Evolutionary conservation across 2,888 invertebrate genomes (phyloP).

Genomic region (Apoda limacodes): DNA sequence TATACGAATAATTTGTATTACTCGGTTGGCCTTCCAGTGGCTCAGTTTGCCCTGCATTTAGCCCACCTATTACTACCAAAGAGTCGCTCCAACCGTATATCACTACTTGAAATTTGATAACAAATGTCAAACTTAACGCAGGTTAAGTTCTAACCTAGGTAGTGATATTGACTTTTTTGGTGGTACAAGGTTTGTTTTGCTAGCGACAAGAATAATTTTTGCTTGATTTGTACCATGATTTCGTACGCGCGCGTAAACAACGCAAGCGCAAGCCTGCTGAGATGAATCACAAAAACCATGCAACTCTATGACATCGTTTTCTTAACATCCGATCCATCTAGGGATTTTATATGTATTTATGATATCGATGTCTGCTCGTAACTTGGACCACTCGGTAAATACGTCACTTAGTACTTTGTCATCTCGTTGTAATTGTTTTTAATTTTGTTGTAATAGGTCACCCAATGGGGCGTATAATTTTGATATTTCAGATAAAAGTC

Average conservation of each 20-base stretch:
- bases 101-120: no score
- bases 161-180: no score
- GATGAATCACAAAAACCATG: no score
- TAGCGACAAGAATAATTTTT: constrained; percentile 11
- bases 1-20: constrained; percentile 10
- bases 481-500: constrained; percentile 8
- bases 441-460: constrained; percentile 6
- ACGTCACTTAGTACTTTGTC: constrained; percentile 8
- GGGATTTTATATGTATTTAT: no score
- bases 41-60: background rate
- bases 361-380: constrained; percentile 10
- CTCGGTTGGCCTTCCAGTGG: constrained; percentile 10
- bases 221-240: constrained; percentile 13
- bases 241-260: constrained; percentile 13
- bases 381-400: constrained; percentile 9
- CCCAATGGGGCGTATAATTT: constrained; percentile 13
- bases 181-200: no score
- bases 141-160: no score
- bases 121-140: no score
- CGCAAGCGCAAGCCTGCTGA: background rate
- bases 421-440: constrained; percentile 14
- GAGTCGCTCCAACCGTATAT: constrained; percentile 14
- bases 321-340: no score
- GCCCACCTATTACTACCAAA: constrained; percentile 6
- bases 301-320: no score